Base-by-base conservation (phyloP, 2,888 invertebrate genomes). In the Dryococelus australis region DNA sequence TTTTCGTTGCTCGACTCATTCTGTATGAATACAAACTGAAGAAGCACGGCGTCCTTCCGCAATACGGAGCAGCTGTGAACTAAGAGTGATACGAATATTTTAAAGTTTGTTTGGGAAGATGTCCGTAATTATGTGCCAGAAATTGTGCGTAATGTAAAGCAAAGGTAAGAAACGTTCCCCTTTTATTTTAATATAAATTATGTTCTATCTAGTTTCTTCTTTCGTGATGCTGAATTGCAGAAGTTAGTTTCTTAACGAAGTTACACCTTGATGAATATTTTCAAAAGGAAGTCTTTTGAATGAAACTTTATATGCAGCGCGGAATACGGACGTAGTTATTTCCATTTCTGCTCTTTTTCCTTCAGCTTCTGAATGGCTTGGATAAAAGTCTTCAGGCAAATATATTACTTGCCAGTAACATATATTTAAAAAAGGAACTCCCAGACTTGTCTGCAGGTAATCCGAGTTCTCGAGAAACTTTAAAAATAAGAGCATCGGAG, bases 251-350 rank as follows among this genome's bases (percentile, higher is more conserved):
- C n/a, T 65, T 65, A 65, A 65, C 65, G 24, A 65, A 65, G 65
- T 65, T n/a, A n/a, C 65, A 24, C n/a, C 65, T 65, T 16, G 65
- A 65, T 65, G 65, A 65, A 65, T 65, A 65, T 65, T 65, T 65
- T 65, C 65, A 65, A 65, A 65, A 65, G 65, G 65, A 65, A 65
- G 65, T 65, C 65, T 65, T n/a, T 65, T 65, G n/a, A 65, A 65
- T n/a, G 65, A 65, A 65, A 65, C 65, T n/a, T 65, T 65, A 8
- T 65, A 65, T n/a, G 65, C n/a, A n/a, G 20, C n/a, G n/a, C 24
- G 8, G 65, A 65, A 51, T 51, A 20, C 51, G 65, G n/a, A n/a
- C n/a, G 65, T n/a, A 65, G 65, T 8, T 5, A 16, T 51, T 51
- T 51, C 51, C 51, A 51, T 12, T 51, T 51, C 51, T 20, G 51